These are phyloP conservation scores for Chrysotoxum bicinctum DNA, from an alignment of 2,888 invertebrate species.

Conservation along the genomic window DNA sequence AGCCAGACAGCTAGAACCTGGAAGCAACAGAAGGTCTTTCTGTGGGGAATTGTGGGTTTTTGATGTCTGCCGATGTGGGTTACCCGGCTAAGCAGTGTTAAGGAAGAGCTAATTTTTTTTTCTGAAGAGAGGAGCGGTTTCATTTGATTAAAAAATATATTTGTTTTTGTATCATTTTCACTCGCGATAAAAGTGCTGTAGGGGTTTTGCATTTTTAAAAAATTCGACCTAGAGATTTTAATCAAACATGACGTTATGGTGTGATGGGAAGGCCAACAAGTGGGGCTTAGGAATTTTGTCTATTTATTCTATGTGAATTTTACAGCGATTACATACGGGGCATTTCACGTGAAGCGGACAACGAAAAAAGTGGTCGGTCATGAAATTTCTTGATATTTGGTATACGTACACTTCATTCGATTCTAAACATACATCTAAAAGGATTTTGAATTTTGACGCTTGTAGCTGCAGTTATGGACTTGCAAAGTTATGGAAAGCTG, in stretches of 20 bases:
- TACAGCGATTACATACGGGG: no score
- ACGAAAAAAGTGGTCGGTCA: no score
- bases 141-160: not conserved
- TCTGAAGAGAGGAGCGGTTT: not conserved
- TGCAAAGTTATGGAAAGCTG: no score
- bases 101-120: not conserved
- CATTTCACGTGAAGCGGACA: no score
- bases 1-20: not conserved
- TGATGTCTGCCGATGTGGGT: slow-evolving; percentile 13
- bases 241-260: not conserved
- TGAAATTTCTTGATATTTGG: no score
- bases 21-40: slow-evolving; percentile 18
- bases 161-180: not conserved
- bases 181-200: not conserved
- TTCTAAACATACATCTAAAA: no score
- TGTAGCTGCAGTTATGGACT: no score
- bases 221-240: not conserved
- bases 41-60: slow-evolving; percentile 6
- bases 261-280: not conserved
- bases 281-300: not conserved
- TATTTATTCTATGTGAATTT: not conserved
- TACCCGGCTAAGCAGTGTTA: not conserved
- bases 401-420: no score
- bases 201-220: not conserved
- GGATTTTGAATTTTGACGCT: no score